phyloP scores from a whole-genome alignment of 2,113 vertebrate genomes.

The Podarcis raffonei region DNA sequence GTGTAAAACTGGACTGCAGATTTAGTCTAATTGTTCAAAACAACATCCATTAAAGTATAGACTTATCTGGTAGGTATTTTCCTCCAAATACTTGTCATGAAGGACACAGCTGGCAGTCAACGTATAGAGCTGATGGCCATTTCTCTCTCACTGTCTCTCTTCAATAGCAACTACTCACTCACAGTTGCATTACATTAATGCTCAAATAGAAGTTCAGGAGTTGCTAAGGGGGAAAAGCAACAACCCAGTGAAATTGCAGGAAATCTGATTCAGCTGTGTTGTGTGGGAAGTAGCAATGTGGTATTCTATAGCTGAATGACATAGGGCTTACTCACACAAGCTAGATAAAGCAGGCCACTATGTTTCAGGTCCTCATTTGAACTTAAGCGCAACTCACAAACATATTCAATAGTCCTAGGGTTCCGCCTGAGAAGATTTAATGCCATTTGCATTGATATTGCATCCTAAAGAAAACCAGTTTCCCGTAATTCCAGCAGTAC shows the following conservation, averaged over 20 bases:
- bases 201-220: slow-evolving; percentile 17
- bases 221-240: not conserved
- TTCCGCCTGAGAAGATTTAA: not conserved
- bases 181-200: not conserved
- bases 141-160: not conserved
- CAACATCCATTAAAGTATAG: not conserved
- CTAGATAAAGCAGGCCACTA: not conserved
- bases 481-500: not conserved
- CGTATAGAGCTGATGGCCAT: slow-evolving; percentile 11
- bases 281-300: not conserved
- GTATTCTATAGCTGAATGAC: not conserved
- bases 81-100: slow-evolving; percentile 24
- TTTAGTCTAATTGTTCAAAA: not conserved
- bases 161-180: slow-evolving; percentile 14
- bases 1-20: not conserved
- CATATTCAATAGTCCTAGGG: not conserved
- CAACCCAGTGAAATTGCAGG: not conserved
- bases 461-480: not conserved
- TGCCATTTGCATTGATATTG: not conserved
- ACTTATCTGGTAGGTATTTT: not conserved
- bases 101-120: slow-evolving; percentile 46
- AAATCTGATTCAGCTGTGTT: not conserved
- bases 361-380: not conserved
- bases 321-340: not conserved
- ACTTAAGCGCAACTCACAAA: not conserved